Evolutionary conservation across 2,797 vertebrate genomes (phyloP), one percentile per base, ranked within the genome.

Genomic region (Coregonus suidteri): DNA sequence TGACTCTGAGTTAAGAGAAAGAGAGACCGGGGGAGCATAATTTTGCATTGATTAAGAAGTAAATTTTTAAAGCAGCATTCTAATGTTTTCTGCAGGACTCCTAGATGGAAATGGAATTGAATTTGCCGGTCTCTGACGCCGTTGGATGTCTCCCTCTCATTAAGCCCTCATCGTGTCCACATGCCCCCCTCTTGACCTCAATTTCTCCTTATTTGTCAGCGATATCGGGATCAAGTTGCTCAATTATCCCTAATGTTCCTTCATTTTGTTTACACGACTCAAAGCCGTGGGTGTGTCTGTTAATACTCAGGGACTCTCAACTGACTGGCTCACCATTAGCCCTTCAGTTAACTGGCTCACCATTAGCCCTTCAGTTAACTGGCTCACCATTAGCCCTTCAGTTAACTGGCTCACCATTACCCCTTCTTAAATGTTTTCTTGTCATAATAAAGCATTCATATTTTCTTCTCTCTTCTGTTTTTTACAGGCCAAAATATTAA

Each of bases 111-210:
- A 71, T 75, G 80, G 86, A 87, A 88, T 85, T 31, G 84, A 73
- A 79, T 86, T 82, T 85, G 78, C 15, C 88, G 79, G 67, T 88
- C 79, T 88, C 73, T 85, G 84, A 86, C 86, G 77, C 74, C 52
- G 71, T 81, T 88, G 66, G 52, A 73, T 75, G 79, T 83, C 84
- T 47, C 73, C 4, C 65, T 20, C 41, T 80, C 73, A 64, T 25
- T 47, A 70, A 84, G 75, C 79, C 75, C 68, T 79, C 62, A 47
- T 62, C 14, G 81, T 71, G 76, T 65, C 78, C 73, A 77, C 67
- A 74, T 73, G 68, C 75, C 14, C 41, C 77, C 47, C 20, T 73
- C 77, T 35, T 75, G 73, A 80, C 71, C 77, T 74, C 52, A 56
- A 81, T 76, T 65, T 77, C 71, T 30, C 72, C 75, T 14, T 77